phyloP scores from a whole-genome alignment of 1,140 invertebrate genomes.

The Atta texana region DNA sequence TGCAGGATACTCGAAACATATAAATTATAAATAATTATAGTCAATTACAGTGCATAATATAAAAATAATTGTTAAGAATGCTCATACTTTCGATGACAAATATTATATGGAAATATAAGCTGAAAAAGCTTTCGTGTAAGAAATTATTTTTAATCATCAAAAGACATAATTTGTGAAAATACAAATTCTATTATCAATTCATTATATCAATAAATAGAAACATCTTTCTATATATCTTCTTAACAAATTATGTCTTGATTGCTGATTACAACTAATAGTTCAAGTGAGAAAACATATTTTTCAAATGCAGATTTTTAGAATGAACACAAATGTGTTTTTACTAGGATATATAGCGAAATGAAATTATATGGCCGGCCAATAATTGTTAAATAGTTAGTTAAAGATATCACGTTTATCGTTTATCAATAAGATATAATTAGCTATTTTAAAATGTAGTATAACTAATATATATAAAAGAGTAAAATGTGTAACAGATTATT shows the following conservation, averaged over 20 bases:
- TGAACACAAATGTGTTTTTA: conserved; percentile 10
- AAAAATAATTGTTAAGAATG: conserved; percentile 20
- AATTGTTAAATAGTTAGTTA: conserved; percentile 37
- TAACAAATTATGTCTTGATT: conserved; percentile 44
- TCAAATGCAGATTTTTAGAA: conserved; percentile 50
- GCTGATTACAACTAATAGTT: conserved; percentile 25
- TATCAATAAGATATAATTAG: conserved; percentile 15
- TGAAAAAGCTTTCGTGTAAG: conserved; percentile 20
- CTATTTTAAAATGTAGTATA: conserved; percentile 36
- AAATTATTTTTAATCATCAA: conserved; percentile 31
- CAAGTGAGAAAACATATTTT: conserved; percentile 48
- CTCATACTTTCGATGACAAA: conserved; percentile 24
- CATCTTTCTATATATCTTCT: neutral
- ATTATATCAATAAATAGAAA: conserved; percentile 19
- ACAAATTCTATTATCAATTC: conserved; percentile 24
- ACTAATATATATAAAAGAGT: neutral
- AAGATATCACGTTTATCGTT: conserved; percentile 17
- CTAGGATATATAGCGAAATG: conserved; percentile 5
- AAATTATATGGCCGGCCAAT: conserved; percentile 33
- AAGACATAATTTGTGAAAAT: conserved; percentile 35
- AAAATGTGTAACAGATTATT: conserved; percentile 13
- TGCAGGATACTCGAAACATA: conserved; percentile 19
- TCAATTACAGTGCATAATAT: conserved; percentile 49
- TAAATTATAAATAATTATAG: conserved; percentile 57
- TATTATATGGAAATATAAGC: neutral